Base-by-base conservation (phyloP, 2,113 vertebrate genomes). In the Lagopus leucura region DNA sequence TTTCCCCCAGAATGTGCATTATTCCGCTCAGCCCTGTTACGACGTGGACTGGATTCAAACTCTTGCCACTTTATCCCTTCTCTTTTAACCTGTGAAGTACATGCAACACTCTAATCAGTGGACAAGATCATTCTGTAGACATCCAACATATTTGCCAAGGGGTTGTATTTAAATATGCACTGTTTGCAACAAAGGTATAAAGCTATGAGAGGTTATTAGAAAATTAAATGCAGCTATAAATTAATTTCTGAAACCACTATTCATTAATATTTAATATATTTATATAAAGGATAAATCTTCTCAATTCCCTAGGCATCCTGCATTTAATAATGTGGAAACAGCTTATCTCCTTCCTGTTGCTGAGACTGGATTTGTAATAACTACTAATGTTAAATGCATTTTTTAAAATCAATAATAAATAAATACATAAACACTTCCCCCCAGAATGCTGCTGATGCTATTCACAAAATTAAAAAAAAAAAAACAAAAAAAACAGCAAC, bases 381-480 rank as follows among this genome's bases (percentile, higher is more conserved):
- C 97, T 97, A 97, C 97, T 98, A 98, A 98, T 96, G 98, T 98
- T 99, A 99, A 99, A 98, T 96, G 95, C 97, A 98, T 98, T 93
- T 91, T 98, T 82, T 69, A 6, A 77, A 82, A 99, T 99, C 99
- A 97, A 99, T 99, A 99, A 99, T 98, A 99, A 99, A 99, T 99
- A 99, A 99, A 98, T 98, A 98, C 97, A 98, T 98, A 98, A 98
- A 98, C 97, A 98, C 97, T 98, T 98, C 97, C 96, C 98, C 97
- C 93, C 90, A 98, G 98, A 98, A 98, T 96, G 94, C 90, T 98
- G 96, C 96, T 98, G 98, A 99, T 98, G 98, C 98, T 98, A 98
- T 98, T 98, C 98, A 98, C 98, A 98, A 98, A 99, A 99, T 99
- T 99, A 98, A 98, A 98, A 98, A 38, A 38, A 38, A 60, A 60